Conservation (phyloP, 2,113 vertebrate species). For the Lepisosteus osseus region DNA sequence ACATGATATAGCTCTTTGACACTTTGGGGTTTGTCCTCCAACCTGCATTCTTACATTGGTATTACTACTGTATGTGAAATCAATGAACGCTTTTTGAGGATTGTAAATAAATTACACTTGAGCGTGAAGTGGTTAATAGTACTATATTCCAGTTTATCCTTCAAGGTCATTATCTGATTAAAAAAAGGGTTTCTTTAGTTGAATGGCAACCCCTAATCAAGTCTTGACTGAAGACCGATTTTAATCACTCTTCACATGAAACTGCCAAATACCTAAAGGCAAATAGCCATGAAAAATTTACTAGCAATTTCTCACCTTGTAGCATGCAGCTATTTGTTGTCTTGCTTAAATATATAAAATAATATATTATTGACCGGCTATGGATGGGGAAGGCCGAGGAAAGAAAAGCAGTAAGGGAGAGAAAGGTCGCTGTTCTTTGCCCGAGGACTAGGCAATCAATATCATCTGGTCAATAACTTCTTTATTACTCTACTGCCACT, state of each 20-base stretch:
- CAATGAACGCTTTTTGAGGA: conserved; percentile 65
- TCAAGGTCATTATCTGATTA: conserved; percentile 70
- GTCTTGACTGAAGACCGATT: conserved; percentile 62
- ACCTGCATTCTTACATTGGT: not conserved
- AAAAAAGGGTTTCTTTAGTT: conserved; percentile 46
- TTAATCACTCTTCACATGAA: conserved; percentile 63
- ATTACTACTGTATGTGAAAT: conserved; percentile 54
- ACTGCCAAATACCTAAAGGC: conserved; percentile 75
- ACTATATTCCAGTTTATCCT: conserved; percentile 20
- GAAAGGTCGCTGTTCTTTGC: conserved; percentile 94
- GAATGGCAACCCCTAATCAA: conserved; percentile 69
- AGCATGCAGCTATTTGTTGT: conserved; percentile 80
- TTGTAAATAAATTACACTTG: conserved; percentile 53
- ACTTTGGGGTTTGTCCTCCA: too few relatives aligned
- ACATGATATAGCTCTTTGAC: too few relatives aligned
- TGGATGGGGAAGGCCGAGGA: conserved; percentile 82
- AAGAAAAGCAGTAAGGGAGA: conserved; percentile 88
- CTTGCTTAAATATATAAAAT: conserved; percentile 98
- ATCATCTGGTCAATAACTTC: conserved; percentile 99
- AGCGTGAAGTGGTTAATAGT: conserved; percentile 55
- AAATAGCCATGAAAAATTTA: conserved; percentile 73
- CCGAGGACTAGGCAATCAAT: conserved; percentile 96
- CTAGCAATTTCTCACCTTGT: conserved; percentile 87
- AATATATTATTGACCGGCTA: conserved; percentile 97
- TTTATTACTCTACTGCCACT: conserved; percentile 98